A percentile compares a stretch with the other conserved stretches of the same genome.
phyloP scores from a whole-genome alignment of 2,888 invertebrate species.

The Nebria brevicollis region DNA sequence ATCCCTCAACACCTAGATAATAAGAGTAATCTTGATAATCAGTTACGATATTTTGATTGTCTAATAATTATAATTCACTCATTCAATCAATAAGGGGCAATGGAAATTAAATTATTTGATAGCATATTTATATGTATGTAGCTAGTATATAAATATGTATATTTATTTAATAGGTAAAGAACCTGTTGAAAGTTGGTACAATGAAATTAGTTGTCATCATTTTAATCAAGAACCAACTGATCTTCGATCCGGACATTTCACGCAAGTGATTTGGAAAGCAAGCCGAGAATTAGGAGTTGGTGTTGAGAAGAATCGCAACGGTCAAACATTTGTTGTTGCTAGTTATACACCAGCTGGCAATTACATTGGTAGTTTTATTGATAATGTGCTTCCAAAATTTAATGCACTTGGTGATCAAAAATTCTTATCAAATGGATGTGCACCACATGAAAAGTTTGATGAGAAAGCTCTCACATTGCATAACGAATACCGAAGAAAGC shows the following conservation, averaged over 20 bases:
- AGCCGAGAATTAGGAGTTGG: constrained; percentile 75
- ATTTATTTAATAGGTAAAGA: constrained; percentile 51
- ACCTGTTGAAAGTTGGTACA: constrained; percentile 65
- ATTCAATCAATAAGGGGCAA: too few species aligned
- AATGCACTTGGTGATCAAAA: constrained; percentile 54
- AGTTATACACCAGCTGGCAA: constrained; percentile 94
- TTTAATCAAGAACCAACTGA: constrained; percentile 73
- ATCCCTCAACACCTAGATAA: neutral
- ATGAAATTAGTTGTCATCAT: constrained; percentile 71
- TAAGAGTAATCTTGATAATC: too few species aligned
- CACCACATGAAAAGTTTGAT: constrained; percentile 58
- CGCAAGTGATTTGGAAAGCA: constrained; percentile 77
- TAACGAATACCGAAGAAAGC: constrained; percentile 71
- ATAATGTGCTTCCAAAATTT: constrained; percentile 75
- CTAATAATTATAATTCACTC: too few species aligned
- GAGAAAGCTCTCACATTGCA: constrained; percentile 68
- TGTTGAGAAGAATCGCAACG: constrained; percentile 74
- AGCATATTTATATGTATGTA: too few species aligned
- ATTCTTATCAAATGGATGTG: constrained; percentile 52
- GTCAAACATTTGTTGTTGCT: constrained; percentile 85
- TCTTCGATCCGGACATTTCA: constrained; percentile 75
- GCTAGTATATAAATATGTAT: neutral
- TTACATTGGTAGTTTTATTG: constrained; percentile 77
- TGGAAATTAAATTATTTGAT: too few species aligned
- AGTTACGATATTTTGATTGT: too few species aligned